These are phyloP conservation scores for Serranus cabrilla DNA, from an alignment of 2,797 vertebrate species.

Conservation along the genomic window DNA sequence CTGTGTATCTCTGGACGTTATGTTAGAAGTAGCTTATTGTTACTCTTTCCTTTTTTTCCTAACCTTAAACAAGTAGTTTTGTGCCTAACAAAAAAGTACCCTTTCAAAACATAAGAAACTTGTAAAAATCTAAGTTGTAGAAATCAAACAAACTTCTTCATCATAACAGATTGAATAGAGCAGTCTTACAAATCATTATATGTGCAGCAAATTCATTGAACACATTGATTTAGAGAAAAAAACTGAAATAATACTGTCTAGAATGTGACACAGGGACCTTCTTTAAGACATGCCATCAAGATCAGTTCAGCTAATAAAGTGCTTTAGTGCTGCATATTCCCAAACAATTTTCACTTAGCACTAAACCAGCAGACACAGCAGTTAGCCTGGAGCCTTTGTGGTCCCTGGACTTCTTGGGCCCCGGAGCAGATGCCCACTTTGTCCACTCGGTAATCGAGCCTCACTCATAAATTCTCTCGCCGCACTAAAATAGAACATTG, in stretches of 20 bases:
- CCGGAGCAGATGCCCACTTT: neutral
- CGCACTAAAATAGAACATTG: constrained; percentile 24
- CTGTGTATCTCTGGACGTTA: no score
- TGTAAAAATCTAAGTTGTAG: no score
- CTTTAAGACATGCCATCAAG: neutral
- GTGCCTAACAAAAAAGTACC: no score
- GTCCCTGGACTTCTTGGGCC: neutral
- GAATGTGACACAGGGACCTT: neutral
- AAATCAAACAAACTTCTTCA: no score
- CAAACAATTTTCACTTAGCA: constrained; percentile 12
- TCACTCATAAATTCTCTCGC: constrained; percentile 13
- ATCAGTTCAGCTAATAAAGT: neutral
- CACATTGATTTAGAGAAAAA: neutral
- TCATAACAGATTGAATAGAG: no score
- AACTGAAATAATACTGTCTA: neutral
- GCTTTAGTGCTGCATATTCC: neutral
- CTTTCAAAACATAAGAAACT: no score
- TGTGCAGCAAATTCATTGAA: neutral
- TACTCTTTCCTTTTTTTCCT: no score
- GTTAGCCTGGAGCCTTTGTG: neutral
- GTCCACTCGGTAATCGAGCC: neutral
- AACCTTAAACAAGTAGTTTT: no score
- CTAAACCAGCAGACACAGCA: constrained; percentile 1
- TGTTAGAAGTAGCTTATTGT: no score
- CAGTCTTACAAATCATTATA: no score